Base-by-base conservation (phyloP, 2,888 invertebrate genomes). In the Petrolisthes cinctipes region DNA sequence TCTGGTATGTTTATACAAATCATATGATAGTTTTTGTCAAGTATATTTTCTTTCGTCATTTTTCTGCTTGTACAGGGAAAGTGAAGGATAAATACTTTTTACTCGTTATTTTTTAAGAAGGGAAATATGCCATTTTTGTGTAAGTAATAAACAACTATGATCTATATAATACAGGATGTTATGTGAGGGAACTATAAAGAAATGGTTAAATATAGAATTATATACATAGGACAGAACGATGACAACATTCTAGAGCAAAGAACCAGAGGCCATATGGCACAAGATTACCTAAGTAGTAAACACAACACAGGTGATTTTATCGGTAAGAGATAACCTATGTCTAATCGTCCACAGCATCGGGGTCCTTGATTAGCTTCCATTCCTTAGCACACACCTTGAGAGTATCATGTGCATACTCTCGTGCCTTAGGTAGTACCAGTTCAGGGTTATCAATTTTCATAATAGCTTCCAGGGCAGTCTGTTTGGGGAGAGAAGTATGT, bases 401-500 rank as follows among this genome's bases (percentile, higher is more conserved):
- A 4, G 86, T 71, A 9, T 88, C 82, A 23, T 75, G 37, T 0
- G 89, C 90, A 75, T 87, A 88, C 61, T 89, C 88, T 20, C 53
- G 57, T 3, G 90, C 90, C 83, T 90, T 88, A n/a, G 90, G 90
- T 4, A 86, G 80, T 61, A 89, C 85, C 11, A 89, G 11, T 75
- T 90, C 90, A 9, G 90, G 90, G 75, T 89, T 86, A 4, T 90
- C 90, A 7, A 90, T 86, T 78, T 88, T 88, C 61, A 83, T 61
- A 23, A 90, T 79, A 14, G 90, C 90, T n/a, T 89, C 83, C 79
- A 90, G 56, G 23, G 90, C 90, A 14, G 87, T 87, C 90, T 90
- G 86, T 51, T 51, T 6, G 80, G 23, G 68, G 51, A 73, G n/a
- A 66, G 82, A 57, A 76, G 14, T 2, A 83, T 9, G 66, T 61